phyloP scores from a whole-genome alignment of 2,888 invertebrate genomes.

The Teinopalpus imperialis region DNA sequence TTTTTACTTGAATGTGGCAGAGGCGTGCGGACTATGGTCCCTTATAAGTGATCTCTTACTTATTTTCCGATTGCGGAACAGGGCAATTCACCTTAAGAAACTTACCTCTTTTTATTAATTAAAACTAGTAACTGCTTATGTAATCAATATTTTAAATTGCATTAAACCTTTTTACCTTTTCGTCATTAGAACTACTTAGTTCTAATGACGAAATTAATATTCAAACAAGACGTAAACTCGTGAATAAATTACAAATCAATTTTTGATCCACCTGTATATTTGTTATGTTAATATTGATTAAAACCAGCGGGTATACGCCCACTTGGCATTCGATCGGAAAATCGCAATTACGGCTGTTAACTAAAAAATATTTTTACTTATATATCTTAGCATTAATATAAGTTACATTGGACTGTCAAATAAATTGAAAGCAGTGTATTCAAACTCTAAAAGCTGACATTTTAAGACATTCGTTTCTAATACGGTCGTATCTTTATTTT shows the following conservation, averaged over 20 bases:
- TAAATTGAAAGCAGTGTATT: slow-evolving; percentile 5
- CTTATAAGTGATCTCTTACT: too few relatives aligned
- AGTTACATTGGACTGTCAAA: neutral
- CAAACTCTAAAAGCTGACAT: neutral
- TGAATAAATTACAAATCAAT: slow-evolving; percentile 15
- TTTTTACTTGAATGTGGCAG: too few relatives aligned
- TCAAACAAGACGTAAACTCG: slow-evolving; percentile 8
- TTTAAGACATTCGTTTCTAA: neutral
- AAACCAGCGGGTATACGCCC: slow-evolving; percentile 13
- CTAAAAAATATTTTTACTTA: neutral
- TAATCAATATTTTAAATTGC: too few relatives aligned
- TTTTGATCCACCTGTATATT: slow-evolving; percentile 1
- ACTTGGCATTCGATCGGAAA: neutral
- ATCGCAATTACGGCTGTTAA: slow-evolving; percentile 4
- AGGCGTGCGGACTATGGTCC: too few relatives aligned
- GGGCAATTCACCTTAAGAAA: too few relatives aligned
- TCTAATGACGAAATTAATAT: neutral
- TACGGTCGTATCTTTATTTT: slow-evolving; percentile 5
- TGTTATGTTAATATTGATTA: slow-evolving; percentile 5
- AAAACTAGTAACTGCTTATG: too few relatives aligned
- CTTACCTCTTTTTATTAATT: too few relatives aligned
- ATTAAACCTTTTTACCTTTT: too few relatives aligned
- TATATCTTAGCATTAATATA: too few relatives aligned
- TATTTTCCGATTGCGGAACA: too few relatives aligned
- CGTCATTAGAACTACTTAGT: too few relatives aligned